Base-by-base conservation (phyloP, 2,113 vertebrate genomes). In the Dolichotis patagonum region DNA sequence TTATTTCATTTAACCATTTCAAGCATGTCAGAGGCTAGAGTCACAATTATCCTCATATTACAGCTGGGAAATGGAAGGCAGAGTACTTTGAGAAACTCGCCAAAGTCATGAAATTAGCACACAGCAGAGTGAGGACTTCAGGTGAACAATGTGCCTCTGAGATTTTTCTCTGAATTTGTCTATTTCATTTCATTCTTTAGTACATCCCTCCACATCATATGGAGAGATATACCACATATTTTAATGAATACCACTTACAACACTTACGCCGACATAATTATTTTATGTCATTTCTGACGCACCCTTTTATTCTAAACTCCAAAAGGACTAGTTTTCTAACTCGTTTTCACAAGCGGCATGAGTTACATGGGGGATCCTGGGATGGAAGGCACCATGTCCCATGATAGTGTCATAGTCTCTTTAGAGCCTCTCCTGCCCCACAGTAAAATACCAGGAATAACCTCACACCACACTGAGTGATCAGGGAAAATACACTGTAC, bases 1-100 rank as follows among this genome's bases (percentile, higher is more conserved):
- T 71, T 38, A 24, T 73, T 30, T 93, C 12, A 77, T 65, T 49
- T 91, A 89, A 83, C 41, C 28, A 9, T 77, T 86, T 88, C 16
- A 69, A 13, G 0, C 0, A 84, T n/a, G 4, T 75, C 7, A 46
- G 52, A 6, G 58, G 0, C 19, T 46, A 52, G 5, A 10, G 60
- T 63, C 7, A 58, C 20, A 30, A n/a, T 62, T 58, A 75, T 46
- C 88, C 11, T 1, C 62, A 24, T 88, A 38, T 89, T 89, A 69
- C 24, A 84, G 9, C 78, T 46, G 58, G 71, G 38, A 90, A 92
- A 62, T 28, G n/a, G 9, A 60, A 90, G 30, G 7, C 28, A 91
- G 19, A 9, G 2, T 14, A 83, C 2, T 1, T 84, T 83, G 56
- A 91, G 30, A 81, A 93, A 67, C 6, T 38, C 88, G 12, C 5